Conservation (phyloP, 2,888 invertebrate species). For the Enoplolaimus lenunculus region DNA sequence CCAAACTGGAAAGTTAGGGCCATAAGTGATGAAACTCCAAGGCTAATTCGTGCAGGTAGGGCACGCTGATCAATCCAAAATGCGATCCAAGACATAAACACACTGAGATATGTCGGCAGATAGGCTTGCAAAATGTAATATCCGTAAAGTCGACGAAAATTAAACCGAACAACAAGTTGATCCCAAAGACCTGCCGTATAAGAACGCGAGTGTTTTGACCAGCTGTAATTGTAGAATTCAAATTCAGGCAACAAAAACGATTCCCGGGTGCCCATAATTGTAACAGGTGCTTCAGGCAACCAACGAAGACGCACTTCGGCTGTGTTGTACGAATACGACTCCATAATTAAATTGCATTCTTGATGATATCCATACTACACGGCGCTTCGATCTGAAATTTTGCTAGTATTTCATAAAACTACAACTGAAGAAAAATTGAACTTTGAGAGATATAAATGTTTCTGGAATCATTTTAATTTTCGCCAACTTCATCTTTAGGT, state of each 20-base stretch:
- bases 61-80: constrained; percentile 40
- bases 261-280: constrained; percentile 28
- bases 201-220: constrained; percentile 31
- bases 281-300: constrained; percentile 37
- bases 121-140: constrained; percentile 40
- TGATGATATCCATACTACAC: constrained; percentile 37
- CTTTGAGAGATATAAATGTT: no score
- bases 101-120: constrained; percentile 38
- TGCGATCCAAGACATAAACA: constrained; percentile 40
- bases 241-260: constrained; percentile 30
- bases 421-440: no score
- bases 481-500: no score
- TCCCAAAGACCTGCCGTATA: constrained; percentile 40
- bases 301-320: constrained; percentile 39
- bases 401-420: no score
- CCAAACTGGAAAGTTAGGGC: constrained; percentile 32
- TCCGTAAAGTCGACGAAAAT: constrained; percentile 37
- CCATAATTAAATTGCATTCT: constrained; percentile 36
- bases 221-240: constrained; percentile 33
- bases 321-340: constrained; percentile 39
- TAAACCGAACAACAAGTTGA: constrained; percentile 37
- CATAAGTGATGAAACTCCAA: constrained; percentile 36
- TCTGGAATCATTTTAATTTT: no score
- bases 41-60: constrained; percentile 37
- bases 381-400: constrained; percentile 30